Base-by-base conservation (phyloP, 2,113 vertebrate genomes). In the Genyomyrus donnyi region DNA sequence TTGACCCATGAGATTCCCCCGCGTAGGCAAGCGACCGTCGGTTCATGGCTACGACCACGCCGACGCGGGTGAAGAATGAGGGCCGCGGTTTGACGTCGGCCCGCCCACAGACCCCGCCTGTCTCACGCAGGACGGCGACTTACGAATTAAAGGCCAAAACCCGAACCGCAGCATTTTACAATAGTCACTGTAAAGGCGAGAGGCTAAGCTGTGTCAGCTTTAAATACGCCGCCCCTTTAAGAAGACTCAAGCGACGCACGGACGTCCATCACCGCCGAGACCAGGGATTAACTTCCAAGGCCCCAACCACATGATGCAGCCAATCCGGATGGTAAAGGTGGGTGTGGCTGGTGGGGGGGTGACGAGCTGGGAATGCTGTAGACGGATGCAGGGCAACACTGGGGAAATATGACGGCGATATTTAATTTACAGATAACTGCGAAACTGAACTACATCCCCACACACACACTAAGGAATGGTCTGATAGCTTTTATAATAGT, bases 281-380 rank as follows among this genome's bases (percentile, higher is more conserved):
- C 89, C 85, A 90, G 13, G 88, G 39, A 62, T 48, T 5, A 58
- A 21, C 88, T 45, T 52, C 83, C 91, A 90, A 89, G 90, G 90
- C 87, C n/a, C 62, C 49, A 80, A 85, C 89, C 88, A 27, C 91
- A 91, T 90, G 50, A 93, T 92, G 92, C 84, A 58, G 90, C 92
- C 91, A 92, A 92, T 91, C 89, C 90, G 93, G 92, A 90, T 87
- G 0, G 85, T 1, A 66, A 91, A 91, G 0, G 66, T 88, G 92
- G 89, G 70, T 19, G 70, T 35, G 27, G 90, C 85, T 88, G 91
- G 15, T 53, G 52, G 52, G 17, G 52, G 52, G 52, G 52, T 53
- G 52, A 6, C 52, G 1, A 21, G 52, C 52, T 24, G 83, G 42
- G n/a, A 31, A 74, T 74, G 45, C 46, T n/a, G 46, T 19, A 48